Evolutionary conservation across 2,888 invertebrate species (phyloP).

Genomic region (Adelphocoris suturalis): DNA sequence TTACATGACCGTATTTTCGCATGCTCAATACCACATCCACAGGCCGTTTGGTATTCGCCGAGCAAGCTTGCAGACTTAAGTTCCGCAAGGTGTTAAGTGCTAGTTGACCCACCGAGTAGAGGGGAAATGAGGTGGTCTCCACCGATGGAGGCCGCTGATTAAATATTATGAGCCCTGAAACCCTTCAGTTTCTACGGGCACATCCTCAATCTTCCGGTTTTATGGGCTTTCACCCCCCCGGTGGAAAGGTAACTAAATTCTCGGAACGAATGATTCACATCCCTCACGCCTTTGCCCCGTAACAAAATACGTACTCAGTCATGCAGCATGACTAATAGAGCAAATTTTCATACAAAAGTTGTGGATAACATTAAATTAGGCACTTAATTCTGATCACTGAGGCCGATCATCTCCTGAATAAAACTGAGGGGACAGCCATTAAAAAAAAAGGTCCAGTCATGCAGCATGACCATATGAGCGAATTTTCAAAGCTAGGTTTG

Average conservation of each 20-base stretch:
- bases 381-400: no score
- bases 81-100: not conserved
- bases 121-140: constrained; percentile 34
- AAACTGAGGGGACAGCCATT: no score
- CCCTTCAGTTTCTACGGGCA: not conserved
- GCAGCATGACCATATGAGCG: no score
- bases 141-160: constrained; percentile 3
- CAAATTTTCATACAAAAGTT: no score
- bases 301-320: no score
- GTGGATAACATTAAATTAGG: no score
- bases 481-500: no score
- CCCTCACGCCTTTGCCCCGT: not conserved
- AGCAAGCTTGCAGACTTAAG: not conserved
- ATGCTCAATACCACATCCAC: constrained; percentile 8
- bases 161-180: not conserved
- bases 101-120: not conserved
- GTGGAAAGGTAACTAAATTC: not conserved
- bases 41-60: constrained; percentile 11
- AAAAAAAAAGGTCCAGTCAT: no score
- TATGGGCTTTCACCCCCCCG: not conserved
- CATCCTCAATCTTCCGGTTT: constrained; percentile 36
- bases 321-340: no score
- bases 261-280: not conserved
- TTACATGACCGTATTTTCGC: not conserved
- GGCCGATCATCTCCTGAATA: no score